Evolutionary conservation across 1,140 invertebrate genomes (phyloP).

Genomic region (Daktulosphaira vitifoliae): DNA sequence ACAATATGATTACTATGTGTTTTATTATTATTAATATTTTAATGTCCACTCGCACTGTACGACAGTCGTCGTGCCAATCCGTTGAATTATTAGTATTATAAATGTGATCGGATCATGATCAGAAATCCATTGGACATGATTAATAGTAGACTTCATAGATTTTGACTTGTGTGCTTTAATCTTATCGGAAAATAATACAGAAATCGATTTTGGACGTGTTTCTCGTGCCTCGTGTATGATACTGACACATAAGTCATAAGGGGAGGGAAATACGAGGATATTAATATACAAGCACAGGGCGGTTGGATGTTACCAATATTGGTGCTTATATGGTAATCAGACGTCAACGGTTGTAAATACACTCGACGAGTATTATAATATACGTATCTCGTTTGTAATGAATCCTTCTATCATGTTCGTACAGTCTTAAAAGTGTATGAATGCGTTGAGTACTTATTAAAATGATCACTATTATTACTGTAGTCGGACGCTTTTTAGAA

Average conservation of each 20-base stretch:
- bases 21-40: too few species aligned
- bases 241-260: not conserved
- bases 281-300: not conserved
- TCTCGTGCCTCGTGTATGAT: not conserved
- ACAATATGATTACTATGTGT: too few species aligned
- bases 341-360: constrained; percentile 27
- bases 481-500: constrained; percentile 16
- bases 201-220: constrained; percentile 22
- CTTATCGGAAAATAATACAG: not conserved
- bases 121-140: too few species aligned
- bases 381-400: not conserved
- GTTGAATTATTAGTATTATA: too few species aligned
- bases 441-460: too few species aligned
- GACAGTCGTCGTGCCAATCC: too few species aligned
- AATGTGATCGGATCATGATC: too few species aligned
- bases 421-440: too few species aligned
- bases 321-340: constrained; percentile 25
- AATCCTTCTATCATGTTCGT: constrained; percentile 4
- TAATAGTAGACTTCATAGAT: too few species aligned
- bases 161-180: too few species aligned
- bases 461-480: not conserved
- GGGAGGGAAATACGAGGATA: not conserved
- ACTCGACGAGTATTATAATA: constrained; percentile 1
- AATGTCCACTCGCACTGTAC: too few species aligned
- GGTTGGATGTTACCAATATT: too few species aligned